Evolutionary conservation across 2,797 vertebrate genomes (phyloP).

Genomic region (Picus viridis): DNA sequence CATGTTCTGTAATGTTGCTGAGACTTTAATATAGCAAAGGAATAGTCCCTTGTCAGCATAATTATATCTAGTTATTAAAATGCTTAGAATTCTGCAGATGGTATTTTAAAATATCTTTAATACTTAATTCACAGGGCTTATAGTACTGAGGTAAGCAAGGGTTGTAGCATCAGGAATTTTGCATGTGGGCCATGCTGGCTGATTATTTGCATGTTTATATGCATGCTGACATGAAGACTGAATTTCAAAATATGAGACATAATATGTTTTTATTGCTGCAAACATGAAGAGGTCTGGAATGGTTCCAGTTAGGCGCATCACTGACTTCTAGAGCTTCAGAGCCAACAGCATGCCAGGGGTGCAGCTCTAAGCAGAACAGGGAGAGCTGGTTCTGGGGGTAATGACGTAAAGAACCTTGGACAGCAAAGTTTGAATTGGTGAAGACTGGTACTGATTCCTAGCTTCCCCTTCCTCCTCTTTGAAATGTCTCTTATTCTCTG

Average conservation of each 20-base stretch:
- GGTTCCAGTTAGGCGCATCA: not conserved
- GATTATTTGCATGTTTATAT: not conserved
- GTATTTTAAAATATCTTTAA: not conserved
- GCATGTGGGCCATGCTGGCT: not conserved
- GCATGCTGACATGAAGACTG: not conserved
- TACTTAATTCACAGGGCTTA: not conserved
- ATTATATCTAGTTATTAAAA: not conserved
- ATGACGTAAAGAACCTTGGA: not conserved
- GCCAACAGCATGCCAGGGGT: not conserved
- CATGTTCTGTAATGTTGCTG: not conserved
- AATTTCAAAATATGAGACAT: not conserved
- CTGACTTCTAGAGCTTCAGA: not conserved
- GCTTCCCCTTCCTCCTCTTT: not conserved
- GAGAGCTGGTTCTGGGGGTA: not conserved
- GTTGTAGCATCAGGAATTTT: not conserved
- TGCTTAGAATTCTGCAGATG: not conserved
- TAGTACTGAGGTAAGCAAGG: not conserved
- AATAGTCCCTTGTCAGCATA: not conserved
- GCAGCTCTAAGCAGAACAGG: not conserved
- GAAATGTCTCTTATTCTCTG: not conserved
- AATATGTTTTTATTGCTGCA: fast-evolving
- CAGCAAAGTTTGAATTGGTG: not conserved
- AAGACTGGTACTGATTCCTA: not conserved
- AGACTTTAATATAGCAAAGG: not conserved
- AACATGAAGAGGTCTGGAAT: not conserved